Conservation (phyloP, 2,797 vertebrate species). For the Sebastes taczanowskii region DNA sequence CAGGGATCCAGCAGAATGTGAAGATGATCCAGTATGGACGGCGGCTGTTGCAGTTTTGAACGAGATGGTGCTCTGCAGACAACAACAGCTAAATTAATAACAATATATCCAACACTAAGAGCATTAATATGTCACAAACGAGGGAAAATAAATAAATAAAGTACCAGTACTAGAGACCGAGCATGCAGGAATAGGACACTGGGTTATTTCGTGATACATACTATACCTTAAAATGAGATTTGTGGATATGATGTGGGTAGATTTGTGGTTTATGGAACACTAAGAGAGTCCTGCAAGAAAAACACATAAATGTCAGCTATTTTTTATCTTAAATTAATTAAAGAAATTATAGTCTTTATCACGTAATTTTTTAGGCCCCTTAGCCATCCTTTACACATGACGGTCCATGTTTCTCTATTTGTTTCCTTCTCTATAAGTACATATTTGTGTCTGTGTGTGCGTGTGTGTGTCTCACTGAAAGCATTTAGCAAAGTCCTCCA, state of each 20-base stretch:
- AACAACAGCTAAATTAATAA: constrained; percentile 25
- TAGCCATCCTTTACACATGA: background rate
- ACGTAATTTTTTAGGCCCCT: background rate
- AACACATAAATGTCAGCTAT: background rate
- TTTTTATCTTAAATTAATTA: background rate
- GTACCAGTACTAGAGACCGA: background rate
- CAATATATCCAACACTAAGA: background rate
- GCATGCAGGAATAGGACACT: background rate
- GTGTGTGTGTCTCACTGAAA: constrained; percentile 87
- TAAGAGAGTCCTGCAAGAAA: constrained; percentile 84
- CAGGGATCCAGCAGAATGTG: constrained; percentile 23
- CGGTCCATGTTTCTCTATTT: background rate
- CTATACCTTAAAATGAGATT: constrained; percentile 87
- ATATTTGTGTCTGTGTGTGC: background rate
- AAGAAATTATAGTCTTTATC: background rate
- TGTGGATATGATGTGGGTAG: constrained; percentile 83
- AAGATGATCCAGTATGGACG: constrained; percentile 31
- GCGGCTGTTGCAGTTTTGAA: constrained; percentile 37
- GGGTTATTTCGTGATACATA: constrained; percentile 26
- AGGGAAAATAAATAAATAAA: background rate
- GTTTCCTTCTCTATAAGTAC: background rate
- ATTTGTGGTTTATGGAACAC: constrained; percentile 89
- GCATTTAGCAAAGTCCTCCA: constrained; percentile 89
- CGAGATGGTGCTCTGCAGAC: constrained; percentile 63
- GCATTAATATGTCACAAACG: background rate